Percentiles rank a stretch among this genome's conserved stretches.
Conservation (phyloP, 2,113 vertebrate species). For the Corvus moneduloides region DNA sequence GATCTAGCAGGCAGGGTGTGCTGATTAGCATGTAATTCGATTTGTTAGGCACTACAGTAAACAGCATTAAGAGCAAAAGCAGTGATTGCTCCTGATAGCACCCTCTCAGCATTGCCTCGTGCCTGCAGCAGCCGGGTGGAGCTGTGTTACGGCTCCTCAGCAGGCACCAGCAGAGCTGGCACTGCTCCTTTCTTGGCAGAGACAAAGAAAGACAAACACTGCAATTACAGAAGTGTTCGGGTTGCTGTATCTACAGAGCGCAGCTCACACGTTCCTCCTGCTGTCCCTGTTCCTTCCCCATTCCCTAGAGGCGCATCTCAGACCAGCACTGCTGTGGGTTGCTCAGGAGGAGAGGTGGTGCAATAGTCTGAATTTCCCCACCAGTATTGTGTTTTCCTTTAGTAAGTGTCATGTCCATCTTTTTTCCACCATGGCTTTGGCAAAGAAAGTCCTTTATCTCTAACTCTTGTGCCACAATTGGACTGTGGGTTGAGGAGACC, state of each 20-base stretch:
- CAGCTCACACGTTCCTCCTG: not conserved
- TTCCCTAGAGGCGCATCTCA: fast-evolving
- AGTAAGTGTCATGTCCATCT: fast-evolving
- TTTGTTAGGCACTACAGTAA: slow-evolving; percentile 18
- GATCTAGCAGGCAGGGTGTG: not conserved
- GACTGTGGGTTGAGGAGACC: not conserved
- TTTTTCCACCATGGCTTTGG: not conserved
- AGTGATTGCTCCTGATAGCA: not conserved
- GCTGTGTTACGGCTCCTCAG: not conserved
- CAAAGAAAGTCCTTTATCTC: not conserved
- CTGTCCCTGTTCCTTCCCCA: not conserved
- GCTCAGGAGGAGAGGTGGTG: not conserved
- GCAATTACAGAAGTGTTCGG: not conserved
- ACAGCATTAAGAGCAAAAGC: not conserved
- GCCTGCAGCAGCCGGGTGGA: not conserved
- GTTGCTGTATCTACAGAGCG: not conserved
- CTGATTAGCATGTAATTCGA: not conserved
- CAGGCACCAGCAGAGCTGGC: not conserved
- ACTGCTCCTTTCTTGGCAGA: not conserved
- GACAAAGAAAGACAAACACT: not conserved
- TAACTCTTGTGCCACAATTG: fast-evolving
- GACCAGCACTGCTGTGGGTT: not conserved
- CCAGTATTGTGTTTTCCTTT: not conserved
- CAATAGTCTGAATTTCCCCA: not conserved
- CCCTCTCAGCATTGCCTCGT: not conserved